Base-by-base conservation (phyloP, 92 coral and sea anemone species). In the Parazoanthus darwini region DNA sequence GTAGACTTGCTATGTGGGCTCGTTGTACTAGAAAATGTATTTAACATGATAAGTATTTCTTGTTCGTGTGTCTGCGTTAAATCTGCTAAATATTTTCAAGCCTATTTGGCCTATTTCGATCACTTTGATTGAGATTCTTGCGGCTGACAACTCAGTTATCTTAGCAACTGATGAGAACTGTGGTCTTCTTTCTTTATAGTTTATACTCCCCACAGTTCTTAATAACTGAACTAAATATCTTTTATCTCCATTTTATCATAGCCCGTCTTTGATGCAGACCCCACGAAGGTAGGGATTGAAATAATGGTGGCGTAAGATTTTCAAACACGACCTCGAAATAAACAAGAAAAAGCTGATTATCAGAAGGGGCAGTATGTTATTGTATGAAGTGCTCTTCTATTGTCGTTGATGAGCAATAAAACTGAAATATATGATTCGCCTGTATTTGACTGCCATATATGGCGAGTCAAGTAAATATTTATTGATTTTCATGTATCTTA, bases 241-340 rank as follows among this genome's bases (percentile, higher is more conserved):
- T 20, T 66, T 42, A 10, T 66, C 59, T 22, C 46, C 10, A 1
- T 13, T 26, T 46, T 29, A 25, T 70, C 37, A 20, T 77, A 84
- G 87, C 87, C 87, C n/a, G 74, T 84, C 78, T 84, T 84, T 84
- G 87, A 84, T 29, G 87, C 87, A 15, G 87, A 84, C 26, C 48
- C 87, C 25, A 44, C 87, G 5, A 84, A 84, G 87, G 87, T 84
- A 84, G 68, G 33, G 8, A 25, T 26, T 83, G 59, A 18, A 1
- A 7, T 2, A 54, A 11, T 54, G 59, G 20, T 54, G 0, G 11
- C 1, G 51, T 48, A 48, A 1, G 11, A 54, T 54, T 54, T 7
- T 54, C 59, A 11, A 14, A 4, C 14, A 14, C 59, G 18, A 11
- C 2, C 16, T 54, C 4, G 59, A 54, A 54, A 54, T 54, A 13